Base-by-base conservation (phyloP, 2,888 invertebrate genomes). In the Agrenia bidenticulata region DNA sequence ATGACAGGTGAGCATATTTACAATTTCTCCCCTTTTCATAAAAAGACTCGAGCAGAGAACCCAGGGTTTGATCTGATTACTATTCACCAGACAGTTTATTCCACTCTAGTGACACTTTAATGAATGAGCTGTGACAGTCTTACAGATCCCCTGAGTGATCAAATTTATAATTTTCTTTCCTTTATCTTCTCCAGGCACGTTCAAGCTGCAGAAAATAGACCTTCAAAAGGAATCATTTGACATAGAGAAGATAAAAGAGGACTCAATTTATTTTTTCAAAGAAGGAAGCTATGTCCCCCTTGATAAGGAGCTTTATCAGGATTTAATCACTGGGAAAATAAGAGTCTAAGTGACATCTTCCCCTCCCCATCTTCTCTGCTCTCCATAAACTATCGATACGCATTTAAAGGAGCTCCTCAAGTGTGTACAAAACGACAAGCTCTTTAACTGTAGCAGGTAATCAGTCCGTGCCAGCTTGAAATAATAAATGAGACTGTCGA, bases 141-240 rank as follows among this genome's bases (percentile, higher is more conserved):
- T 39, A 39, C 9, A 11, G 39, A 39, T 11, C 39, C 15, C 9
- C 39, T 39, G 9, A 39, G 39, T 11, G 39, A 39, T 39, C 15
- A 11, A 39, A 39, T 39, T 39, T 15, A 39, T 39, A 11, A 39
- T 39, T 39, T 39, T 15, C 15, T 39, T 39, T 39, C 15, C 39
- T 39, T 7, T 15, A 7, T 15, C 24, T 62, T 42, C 67, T 32
- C 45, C 81, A 92, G 96, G 96, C 76, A 98, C 97, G 0, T 97
- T 91, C 80, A 98, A 98, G 81, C 80, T 97, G 74, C 92, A 92
- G 81, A 98, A 97, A 79, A 84, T 87, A 2, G 89, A 91, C 75
- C 85, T 96, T 69, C 90, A 92, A 78, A 84, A 86, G 71, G 91
- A 94, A 73, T 94, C 90, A 1, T 95, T 89, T 79, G 85, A 96